Evolutionary conservation across 2,797 vertebrate genomes (phyloP).

Genomic region (Chelon auratus): DNA sequence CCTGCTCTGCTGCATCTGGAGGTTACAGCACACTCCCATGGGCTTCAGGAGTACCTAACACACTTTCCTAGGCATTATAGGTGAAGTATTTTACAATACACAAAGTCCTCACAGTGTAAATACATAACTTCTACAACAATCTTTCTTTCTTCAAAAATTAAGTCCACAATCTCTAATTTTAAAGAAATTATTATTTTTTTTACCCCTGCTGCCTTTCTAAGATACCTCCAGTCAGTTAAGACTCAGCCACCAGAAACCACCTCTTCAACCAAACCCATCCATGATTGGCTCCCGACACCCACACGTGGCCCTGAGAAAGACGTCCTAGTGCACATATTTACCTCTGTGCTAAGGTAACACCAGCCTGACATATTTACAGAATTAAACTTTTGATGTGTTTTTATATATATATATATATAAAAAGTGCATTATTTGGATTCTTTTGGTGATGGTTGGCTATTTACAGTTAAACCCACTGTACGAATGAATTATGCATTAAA

Average conservation of each 20-base stretch:
- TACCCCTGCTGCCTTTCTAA: constrained; percentile 27
- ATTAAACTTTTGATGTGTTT: background rate
- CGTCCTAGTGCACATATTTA: constrained; percentile 58
- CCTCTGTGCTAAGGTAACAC: constrained; percentile 74
- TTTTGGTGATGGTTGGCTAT: background rate
- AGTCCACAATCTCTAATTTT: background rate
- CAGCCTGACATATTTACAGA: background rate
- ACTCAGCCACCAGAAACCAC: constrained; percentile 1
- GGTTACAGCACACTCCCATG: constrained; percentile 88
- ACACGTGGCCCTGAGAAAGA: constrained; percentile 55
- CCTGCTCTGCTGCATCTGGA: constrained; percentile 86
- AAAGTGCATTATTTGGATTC: background rate
- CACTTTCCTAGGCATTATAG: constrained; percentile 81
- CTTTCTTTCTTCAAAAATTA: background rate
- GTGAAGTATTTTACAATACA: constrained; percentile 33
- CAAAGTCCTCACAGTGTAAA: background rate
- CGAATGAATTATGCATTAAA: background rate
- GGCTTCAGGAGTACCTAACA: constrained; percentile 79
- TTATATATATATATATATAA: too few species aligned
- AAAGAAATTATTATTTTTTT: background rate
- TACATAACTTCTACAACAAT: background rate
- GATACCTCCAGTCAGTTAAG: constrained; percentile 36
- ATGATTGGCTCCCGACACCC: background rate
- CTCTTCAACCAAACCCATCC: background rate
- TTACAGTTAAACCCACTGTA: background rate